These are phyloP conservation scores for Pimephales promelas DNA, from an alignment of 2,113 vertebrate genomes.

Conservation along the genomic window DNA sequence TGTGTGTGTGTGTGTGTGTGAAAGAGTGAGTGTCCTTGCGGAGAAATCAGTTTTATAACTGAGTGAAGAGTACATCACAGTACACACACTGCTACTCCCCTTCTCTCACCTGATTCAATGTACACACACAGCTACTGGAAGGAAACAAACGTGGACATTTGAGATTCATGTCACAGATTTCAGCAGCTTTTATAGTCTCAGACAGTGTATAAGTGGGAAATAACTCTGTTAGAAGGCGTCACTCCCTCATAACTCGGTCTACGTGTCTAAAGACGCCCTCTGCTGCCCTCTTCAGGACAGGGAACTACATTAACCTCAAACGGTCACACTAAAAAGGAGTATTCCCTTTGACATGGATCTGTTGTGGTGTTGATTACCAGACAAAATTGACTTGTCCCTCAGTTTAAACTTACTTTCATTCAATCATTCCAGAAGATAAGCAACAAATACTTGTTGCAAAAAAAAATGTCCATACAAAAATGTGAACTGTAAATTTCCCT, in stretches of 20 bases:
- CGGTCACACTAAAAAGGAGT: too few relatives aligned
- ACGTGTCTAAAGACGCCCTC: slow-evolving; percentile 36
- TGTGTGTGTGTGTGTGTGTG: neutral
- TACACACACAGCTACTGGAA: neutral
- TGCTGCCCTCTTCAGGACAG: slow-evolving; percentile 64
- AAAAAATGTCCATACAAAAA: too few relatives aligned
- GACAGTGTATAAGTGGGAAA: slow-evolving; percentile 3
- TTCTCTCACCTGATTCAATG: neutral
- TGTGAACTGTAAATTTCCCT: neutral
- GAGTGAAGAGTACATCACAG: neutral
- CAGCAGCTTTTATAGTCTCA: neutral
- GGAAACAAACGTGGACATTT: neutral
- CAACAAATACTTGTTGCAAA: too few relatives aligned
- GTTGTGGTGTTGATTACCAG: neutral
- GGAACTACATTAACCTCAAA: neutral
- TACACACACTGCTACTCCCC: neutral
- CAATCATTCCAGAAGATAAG: too few relatives aligned
- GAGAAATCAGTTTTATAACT: neutral
- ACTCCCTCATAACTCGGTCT: neutral
- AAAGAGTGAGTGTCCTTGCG: neutral
- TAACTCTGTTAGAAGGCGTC: neutral
- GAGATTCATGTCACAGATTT: neutral
- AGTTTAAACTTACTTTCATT: neutral
- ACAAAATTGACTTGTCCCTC: neutral
- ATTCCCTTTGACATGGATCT: too few relatives aligned